These are phyloP conservation scores for Torymus tubicola DNA, from an alignment of 2,888 invertebrate species.

Conservation along the genomic window DNA sequence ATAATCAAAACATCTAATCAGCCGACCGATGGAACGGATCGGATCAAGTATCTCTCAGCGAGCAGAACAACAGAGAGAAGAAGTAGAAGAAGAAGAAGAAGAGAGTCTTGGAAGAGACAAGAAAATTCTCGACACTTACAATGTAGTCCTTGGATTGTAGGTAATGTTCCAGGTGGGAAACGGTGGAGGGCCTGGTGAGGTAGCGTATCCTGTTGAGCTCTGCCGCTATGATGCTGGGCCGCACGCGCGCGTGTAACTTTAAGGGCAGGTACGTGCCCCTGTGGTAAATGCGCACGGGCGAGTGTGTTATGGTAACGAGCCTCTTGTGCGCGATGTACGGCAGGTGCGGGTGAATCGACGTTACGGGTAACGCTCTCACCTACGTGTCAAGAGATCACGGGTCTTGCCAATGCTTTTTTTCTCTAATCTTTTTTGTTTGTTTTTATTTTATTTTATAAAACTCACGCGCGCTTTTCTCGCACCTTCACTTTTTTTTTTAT, in stretches of 20 bases:
- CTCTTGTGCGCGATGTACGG: constrained; percentile 76
- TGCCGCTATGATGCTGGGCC: constrained; percentile 73
- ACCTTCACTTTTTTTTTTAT: constrained; percentile 24
- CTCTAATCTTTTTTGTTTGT: background rate
- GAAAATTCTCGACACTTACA: constrained; percentile 67
- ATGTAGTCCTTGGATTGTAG: constrained; percentile 87
- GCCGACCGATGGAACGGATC: no score
- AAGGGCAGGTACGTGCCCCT: constrained; percentile 70
- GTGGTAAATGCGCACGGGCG: constrained; percentile 73
- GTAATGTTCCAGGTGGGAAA: constrained; percentile 83
- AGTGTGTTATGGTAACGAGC: constrained; percentile 73
- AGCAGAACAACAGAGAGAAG: no score
- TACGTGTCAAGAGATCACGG: constrained; percentile 59
- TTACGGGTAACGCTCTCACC: constrained; percentile 69
- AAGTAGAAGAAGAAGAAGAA: no score
- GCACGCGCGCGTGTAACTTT: constrained; percentile 72
- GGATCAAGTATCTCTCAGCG: no score
- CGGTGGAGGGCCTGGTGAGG: constrained; percentile 69
- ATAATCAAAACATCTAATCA: background rate
- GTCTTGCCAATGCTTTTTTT: constrained; percentile 28
- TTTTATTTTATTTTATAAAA: constrained; percentile 6
- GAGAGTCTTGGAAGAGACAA: no score
- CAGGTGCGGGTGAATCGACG: constrained; percentile 63
- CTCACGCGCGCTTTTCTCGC: background rate
- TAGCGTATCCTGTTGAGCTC: constrained; percentile 75